A percentile compares a stretch with the other conserved stretches of the same genome.
Evolutionary conservation across 2,113 vertebrate genomes (phyloP).

Genomic region (Grantiella picta): DNA sequence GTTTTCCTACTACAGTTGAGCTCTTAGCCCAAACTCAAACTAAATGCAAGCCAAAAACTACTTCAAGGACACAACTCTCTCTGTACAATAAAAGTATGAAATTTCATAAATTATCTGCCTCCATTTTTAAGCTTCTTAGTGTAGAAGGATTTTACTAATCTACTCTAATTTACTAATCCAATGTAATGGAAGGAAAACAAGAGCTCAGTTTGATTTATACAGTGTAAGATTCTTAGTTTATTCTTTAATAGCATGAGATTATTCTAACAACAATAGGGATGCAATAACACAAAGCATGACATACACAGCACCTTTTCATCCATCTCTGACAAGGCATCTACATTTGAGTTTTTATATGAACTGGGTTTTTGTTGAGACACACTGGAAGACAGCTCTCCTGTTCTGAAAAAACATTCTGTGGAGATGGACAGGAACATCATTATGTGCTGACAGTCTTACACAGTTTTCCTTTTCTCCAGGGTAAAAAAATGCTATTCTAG

Average conservation of each 20-base stretch:
- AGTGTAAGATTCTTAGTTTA: background rate
- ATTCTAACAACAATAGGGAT: background rate
- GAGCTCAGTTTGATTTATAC: background rate
- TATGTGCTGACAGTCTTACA: background rate
- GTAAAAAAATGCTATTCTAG: background rate
- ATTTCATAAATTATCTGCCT: background rate
- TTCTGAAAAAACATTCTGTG: background rate
- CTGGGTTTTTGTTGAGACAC: background rate
- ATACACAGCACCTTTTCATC: background rate
- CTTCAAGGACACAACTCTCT: background rate
- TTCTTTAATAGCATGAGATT: slow-evolving; percentile 5
- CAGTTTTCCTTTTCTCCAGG: background rate
- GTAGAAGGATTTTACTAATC: background rate
- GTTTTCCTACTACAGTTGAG: background rate
- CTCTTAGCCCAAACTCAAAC: background rate
- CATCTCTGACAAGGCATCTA: background rate
- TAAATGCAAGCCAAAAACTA: background rate
- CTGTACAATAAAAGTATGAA: background rate
- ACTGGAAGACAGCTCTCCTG: background rate
- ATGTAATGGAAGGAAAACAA: slow-evolving; percentile 5
- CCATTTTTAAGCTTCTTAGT: slow-evolving; percentile 22
- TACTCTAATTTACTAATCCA: slow-evolving; percentile 35
- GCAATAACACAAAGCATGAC: background rate
- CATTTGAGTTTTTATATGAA: background rate
- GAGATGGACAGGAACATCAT: background rate